Percentiles rank a stretch among this genome's conserved stretches.
Evolutionary conservation across 2,113 vertebrate genomes (phyloP).

Genomic region (Mesocricetus auratus): DNA sequence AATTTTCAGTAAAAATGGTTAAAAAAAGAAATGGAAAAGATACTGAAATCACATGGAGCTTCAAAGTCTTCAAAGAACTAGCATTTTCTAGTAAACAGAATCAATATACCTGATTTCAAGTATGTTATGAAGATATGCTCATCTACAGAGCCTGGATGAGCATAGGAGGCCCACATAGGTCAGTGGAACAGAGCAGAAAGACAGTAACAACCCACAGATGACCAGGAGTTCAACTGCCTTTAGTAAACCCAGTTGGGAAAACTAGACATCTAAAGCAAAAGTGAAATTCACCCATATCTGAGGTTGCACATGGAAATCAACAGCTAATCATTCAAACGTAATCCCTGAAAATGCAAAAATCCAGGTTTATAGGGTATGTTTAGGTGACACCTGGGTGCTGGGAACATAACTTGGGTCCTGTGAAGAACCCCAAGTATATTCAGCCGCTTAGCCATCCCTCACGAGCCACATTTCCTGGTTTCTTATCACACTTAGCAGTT

Average conservation of each 20-base stretch:
- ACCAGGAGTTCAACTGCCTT: not conserved
- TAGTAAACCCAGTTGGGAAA: not conserved
- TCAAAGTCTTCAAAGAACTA: not conserved
- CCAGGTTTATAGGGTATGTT: not conserved
- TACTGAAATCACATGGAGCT: not conserved
- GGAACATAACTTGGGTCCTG: not conserved
- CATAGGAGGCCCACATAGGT: not conserved
- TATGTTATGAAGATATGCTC: not conserved
- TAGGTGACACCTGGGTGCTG: not conserved
- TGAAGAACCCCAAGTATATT: not conserved
- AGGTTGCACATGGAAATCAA: not conserved
- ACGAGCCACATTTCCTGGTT: not conserved
- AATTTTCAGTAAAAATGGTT: not conserved
- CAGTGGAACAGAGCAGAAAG: not conserved
- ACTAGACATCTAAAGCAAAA: not conserved
- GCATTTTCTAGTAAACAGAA: not conserved
- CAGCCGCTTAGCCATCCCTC: not conserved
- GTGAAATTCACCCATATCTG: not conserved
- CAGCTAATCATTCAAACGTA: not conserved
- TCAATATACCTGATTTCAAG: not conserved
- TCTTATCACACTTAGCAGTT: not conserved
- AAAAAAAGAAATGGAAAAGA: not conserved
- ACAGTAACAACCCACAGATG: not conserved
- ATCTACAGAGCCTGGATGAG: not conserved
- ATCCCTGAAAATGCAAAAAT: not conserved